Evolutionary conservation across 1,140 invertebrate genomes (phyloP), one percentile per base, ranked within the genome.

Genomic region (Drosophila aff.): DNA sequence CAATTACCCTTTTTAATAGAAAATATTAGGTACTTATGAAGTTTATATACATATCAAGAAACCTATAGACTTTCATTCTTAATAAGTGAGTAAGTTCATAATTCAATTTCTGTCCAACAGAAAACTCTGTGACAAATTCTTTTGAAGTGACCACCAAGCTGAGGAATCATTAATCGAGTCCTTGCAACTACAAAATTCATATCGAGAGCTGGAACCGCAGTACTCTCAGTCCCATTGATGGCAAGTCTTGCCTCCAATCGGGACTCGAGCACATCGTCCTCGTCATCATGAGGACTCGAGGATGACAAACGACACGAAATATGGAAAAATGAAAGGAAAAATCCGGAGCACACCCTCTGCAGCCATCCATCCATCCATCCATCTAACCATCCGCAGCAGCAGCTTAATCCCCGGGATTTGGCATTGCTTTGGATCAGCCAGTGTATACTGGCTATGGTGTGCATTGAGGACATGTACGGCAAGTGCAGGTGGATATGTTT

Each of bases 251-350:
- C 60, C 66, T 65, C 13, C 76, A 76, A 76, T 80, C 71, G 66
- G 64, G 57, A 67, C 64, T 69, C 58, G 31, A 75, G 64, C 50
- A 76, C 76, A 82, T 71, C 71, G 64, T 82, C 49, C 64, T 64
- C 62, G 75, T 41, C 49, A 21, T 46, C 49, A 65, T 21, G 15
- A 50, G 62, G 36, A 13, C 71, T 58, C 41, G 50, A 64, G 57
- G 38, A 65, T 63, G 46, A 61, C 61, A 81, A 69, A 71, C 64
- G 63, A 75, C 53, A 58, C 55, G 44, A 62, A 74, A 83, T 69
- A 83, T 79, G 82, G 73, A 74, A 74, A 71, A 78, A 72, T 60
- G 61, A 63, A 83, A 60, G 80, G 28, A 62, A 59, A 64, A 76
- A 75, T 58, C 61, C 53, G 59, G 40, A 49, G 69, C 49, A 62